Conservation (phyloP, 2,888 invertebrate species). For the Ichneumoninae sp. region DNA sequence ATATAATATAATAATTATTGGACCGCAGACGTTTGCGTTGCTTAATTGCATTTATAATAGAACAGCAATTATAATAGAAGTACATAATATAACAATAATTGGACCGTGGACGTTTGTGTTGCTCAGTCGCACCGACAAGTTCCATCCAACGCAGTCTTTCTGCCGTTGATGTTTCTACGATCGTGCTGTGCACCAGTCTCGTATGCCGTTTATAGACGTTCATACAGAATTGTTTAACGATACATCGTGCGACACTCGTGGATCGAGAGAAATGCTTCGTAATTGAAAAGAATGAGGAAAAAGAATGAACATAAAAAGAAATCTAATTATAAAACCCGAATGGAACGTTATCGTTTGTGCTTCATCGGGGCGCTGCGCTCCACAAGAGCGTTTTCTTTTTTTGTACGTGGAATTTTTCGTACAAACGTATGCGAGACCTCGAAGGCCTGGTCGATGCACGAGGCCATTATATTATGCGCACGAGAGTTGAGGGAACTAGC, state of each 20-base stretch:
- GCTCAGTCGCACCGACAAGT: not conserved
- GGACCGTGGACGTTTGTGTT: not conserved
- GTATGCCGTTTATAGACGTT: not conserved
- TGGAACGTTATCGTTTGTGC: constrained; percentile 47
- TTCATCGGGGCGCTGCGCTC: not conserved
- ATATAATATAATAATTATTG: constrained; percentile 4
- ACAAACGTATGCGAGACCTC: constrained; percentile 12
- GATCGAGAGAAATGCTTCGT: not conserved
- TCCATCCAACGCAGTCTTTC: too few species aligned
- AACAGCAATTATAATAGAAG: not conserved
- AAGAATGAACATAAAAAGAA: not conserved
- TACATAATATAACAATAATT: not conserved
- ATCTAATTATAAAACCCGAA: not conserved
- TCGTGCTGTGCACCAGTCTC: too few species aligned
- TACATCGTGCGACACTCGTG: not conserved
- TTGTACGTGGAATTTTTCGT: not conserved
- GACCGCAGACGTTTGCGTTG: not conserved
- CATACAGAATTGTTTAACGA: not conserved
- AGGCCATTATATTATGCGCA: constrained; percentile 43
- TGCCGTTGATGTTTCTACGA: too few species aligned
- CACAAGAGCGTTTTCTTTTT: not conserved
- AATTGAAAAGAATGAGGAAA: constrained; percentile 13
- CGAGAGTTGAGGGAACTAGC: constrained; percentile 64
- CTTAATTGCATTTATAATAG: not conserved
- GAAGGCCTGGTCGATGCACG: constrained; percentile 52